These are phyloP conservation scores for Alauda arvensis DNA, from an alignment of 2,797 vertebrate species.

Conservation along the genomic window DNA sequence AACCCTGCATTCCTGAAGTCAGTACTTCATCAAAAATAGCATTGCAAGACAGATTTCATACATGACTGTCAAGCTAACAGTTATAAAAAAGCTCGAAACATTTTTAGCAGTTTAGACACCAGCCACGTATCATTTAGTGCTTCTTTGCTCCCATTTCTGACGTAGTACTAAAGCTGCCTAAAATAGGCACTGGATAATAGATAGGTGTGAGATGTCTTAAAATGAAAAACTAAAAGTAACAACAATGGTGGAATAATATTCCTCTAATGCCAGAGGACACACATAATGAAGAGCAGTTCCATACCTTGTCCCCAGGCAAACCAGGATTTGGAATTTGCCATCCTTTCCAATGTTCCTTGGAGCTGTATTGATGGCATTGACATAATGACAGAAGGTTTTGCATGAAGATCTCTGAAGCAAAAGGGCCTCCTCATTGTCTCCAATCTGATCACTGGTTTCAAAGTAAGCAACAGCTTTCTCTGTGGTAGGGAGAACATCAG, in stretches of 20 bases:
- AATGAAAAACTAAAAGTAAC: background rate
- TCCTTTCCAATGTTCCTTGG: conserved; percentile 95
- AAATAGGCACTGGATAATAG: background rate
- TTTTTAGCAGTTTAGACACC: conserved; percentile 2
- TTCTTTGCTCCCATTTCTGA: background rate
- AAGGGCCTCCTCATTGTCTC: conserved; percentile 80
- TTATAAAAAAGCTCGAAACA: background rate
- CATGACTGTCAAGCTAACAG: background rate
- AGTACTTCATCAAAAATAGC: background rate
- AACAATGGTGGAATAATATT: background rate
- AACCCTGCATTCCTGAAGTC: background rate
- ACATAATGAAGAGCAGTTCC: background rate
- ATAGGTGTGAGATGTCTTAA: background rate
- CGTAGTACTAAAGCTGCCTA: background rate
- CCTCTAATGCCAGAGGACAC: background rate
- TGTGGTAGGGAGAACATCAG: conserved; percentile 50
- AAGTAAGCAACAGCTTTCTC: conserved; percentile 88
- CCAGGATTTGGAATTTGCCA: conserved; percentile 93
- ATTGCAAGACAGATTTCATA: background rate
- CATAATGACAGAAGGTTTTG: conserved; percentile 89
- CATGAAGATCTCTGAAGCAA: conserved; percentile 79
- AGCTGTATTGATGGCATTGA: conserved; percentile 87
- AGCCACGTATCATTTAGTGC: background rate
- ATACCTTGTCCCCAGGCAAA: conserved; percentile 93
- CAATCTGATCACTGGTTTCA: conserved; percentile 87